These are phyloP conservation scores for Neotragus pygmaeus DNA, from an alignment of 2,113 vertebrate genomes.

Conservation along the genomic window DNA sequence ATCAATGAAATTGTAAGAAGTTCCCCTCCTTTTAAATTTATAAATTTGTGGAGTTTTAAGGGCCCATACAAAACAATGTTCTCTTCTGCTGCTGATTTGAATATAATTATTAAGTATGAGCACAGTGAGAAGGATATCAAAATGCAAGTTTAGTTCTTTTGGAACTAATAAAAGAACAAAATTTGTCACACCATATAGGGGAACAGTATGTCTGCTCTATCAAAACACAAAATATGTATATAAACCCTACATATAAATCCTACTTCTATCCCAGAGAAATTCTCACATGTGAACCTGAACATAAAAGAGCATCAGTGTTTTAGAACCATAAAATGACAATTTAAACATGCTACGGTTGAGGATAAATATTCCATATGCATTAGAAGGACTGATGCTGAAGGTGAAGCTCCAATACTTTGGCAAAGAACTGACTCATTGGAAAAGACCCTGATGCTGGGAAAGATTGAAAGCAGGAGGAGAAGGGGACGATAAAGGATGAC, in stretches of 20 bases:
- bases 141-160: background rate
- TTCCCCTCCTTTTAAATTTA: background rate
- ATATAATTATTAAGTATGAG: background rate
- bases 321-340: background rate
- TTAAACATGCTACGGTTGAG: background rate
- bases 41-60: background rate
- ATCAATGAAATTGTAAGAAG: background rate
- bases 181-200: background rate
- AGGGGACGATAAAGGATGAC: fast-evolving
- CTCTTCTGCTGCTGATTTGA: background rate
- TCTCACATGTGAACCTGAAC: background rate
- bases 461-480: background rate
- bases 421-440: background rate
- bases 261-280: background rate
- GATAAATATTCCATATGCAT: background rate
- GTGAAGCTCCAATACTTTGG: background rate
- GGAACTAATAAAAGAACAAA: background rate
- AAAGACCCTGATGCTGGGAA: background rate
- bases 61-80: background rate
- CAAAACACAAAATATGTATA: background rate
- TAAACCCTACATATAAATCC: background rate
- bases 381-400: background rate
- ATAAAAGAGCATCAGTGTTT: background rate
- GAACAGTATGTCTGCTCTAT: background rate
- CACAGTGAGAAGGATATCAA: background rate